A percentile compares a stretch with the other conserved stretches of the same genome.
These are phyloP conservation scores for Paramuricea clavata DNA, from an alignment of 92 coral and sea anemone species.

Conservation along the genomic window DNA sequence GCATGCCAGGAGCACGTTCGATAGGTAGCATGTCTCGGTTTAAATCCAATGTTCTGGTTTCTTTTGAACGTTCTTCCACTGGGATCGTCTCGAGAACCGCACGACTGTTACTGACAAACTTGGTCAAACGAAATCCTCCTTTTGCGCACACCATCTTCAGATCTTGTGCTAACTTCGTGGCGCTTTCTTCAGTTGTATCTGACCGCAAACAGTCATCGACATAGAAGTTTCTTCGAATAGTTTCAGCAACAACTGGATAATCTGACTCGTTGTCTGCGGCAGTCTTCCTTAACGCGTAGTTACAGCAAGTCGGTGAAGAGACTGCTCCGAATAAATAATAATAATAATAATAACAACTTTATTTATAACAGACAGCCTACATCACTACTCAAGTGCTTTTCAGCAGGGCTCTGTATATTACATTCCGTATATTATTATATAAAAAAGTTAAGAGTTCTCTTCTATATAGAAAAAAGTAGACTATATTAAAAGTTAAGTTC, in stretches of 20 bases:
- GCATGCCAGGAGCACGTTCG: background rate
- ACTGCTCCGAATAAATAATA: conserved; percentile 27
- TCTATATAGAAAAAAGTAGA: no score
- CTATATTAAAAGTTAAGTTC: no score
- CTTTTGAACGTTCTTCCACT: conserved; percentile 8
- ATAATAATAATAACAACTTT: no score
- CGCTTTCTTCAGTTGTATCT: conserved; percentile 27
- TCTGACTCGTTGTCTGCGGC: conserved; percentile 27
- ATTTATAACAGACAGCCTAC: no score
- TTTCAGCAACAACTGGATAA: conserved; percentile 8
- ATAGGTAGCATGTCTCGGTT: background rate
- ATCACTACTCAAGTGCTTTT: no score
- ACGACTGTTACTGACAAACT: conserved; percentile 26
- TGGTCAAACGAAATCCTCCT: conserved; percentile 6
- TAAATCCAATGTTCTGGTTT: conserved; percentile 3
- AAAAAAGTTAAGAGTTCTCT: no score
- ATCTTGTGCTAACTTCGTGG: background rate
- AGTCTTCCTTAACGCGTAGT: conserved; percentile 21
- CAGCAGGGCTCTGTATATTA: no score
- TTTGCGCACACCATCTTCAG: conserved; percentile 14
- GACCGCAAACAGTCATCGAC: conserved; percentile 40
- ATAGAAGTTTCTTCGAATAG: conserved; percentile 13
- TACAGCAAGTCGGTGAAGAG: conserved; percentile 36
- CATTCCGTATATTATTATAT: no score
- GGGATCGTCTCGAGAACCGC: conserved; percentile 7